Conservation (phyloP, 2,797 vertebrate species). For the Carcharodon carcharias region DNA sequence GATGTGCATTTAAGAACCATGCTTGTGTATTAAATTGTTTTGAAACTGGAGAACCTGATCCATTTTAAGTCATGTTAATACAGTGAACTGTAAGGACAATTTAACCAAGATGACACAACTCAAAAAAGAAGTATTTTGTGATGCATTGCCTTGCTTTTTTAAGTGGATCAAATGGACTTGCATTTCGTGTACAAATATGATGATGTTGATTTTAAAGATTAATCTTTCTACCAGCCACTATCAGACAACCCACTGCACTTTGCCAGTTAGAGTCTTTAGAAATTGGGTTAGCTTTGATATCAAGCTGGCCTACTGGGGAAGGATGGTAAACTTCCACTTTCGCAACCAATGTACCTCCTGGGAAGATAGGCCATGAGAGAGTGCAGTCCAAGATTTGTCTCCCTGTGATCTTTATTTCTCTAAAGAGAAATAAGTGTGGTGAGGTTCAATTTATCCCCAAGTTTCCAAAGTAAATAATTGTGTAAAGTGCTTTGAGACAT, state of each 20-base stretch:
- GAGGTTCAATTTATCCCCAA: neutral
- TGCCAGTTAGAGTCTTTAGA: neutral
- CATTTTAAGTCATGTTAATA: neutral
- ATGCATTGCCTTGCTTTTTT: neutral
- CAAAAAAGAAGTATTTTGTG: neutral
- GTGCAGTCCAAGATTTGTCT: neutral
- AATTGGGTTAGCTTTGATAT: neutral
- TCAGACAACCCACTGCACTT: neutral
- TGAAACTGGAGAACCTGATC: too few relatives aligned
- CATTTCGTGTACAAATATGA: neutral
- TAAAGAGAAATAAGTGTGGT: neutral
- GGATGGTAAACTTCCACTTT: neutral
- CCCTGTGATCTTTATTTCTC: neutral
- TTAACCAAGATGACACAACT: neutral
- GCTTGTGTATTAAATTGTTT: too few relatives aligned
- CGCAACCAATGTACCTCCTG: neutral
- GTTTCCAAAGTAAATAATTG: neutral
- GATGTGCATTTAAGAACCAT: too few relatives aligned
- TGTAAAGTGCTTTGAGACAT: neutral
- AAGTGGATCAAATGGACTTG: neutral
- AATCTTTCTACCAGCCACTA: neutral
- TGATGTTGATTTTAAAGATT: neutral
- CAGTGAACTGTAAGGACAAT: neutral
- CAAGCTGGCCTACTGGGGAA: neutral
- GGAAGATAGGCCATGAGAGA: neutral